A percentile compares a stretch with the other conserved stretches of the same genome.
Evolutionary conservation across 2,797 vertebrate genomes (phyloP).

Genomic region (Oophaga sylvatica): DNA sequence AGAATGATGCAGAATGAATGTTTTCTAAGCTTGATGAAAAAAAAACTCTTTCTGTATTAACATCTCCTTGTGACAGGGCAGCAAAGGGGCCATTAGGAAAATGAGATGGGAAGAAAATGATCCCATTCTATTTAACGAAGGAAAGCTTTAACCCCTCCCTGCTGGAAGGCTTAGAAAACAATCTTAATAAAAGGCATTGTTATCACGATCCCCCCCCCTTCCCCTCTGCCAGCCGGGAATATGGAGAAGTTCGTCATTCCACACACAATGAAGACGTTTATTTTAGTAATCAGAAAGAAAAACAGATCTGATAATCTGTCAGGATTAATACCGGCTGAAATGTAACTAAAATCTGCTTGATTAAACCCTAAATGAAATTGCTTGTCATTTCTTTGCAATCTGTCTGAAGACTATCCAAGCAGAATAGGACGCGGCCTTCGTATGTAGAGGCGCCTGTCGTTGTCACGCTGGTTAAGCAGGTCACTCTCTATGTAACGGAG

Average conservation of each 20-base stretch:
- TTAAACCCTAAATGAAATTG: constrained; percentile 88
- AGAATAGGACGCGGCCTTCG: constrained; percentile 3
- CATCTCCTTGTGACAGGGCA: constrained; percentile 63
- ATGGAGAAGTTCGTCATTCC: neutral
- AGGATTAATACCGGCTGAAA: constrained; percentile 76
- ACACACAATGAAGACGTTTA: constrained; percentile 56
- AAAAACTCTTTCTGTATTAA: constrained; percentile 64
- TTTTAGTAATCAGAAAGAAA: constrained; percentile 72
- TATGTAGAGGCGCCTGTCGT: neutral
- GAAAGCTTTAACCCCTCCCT: constrained; percentile 71
- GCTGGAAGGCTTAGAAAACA: constrained; percentile 29
- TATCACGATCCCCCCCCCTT: neutral
- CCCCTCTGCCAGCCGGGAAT: neutral
- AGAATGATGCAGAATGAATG: constrained; percentile 42
- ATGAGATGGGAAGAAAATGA: constrained; percentile 79
- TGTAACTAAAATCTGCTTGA: constrained; percentile 90
- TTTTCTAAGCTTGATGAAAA: constrained; percentile 53
- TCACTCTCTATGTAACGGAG: neutral
- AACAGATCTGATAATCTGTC: constrained; percentile 80
- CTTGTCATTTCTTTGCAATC: constrained; percentile 77
- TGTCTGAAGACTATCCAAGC: constrained; percentile 30
- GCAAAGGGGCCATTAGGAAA: constrained; percentile 70
- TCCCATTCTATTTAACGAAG: constrained; percentile 86
- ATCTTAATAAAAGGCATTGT: constrained; percentile 51
- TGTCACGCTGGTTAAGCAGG: neutral